These are phyloP conservation scores for Hybognathus amarus DNA, from an alignment of 2,797 vertebrate genomes.

Conservation along the genomic window DNA sequence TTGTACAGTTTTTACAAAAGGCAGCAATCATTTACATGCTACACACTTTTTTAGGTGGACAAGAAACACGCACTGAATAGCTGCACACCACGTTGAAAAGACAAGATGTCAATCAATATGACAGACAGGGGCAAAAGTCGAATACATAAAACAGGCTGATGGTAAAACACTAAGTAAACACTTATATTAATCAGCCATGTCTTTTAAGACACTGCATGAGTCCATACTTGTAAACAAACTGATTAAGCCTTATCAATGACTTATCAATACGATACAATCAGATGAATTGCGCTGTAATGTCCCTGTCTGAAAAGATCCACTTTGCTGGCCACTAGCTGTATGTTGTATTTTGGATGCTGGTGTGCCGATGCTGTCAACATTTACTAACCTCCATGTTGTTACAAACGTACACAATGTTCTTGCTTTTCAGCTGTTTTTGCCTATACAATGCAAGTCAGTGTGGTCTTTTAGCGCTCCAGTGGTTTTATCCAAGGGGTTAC, in stretches of 20 bases:
- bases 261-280: constrained; percentile 5
- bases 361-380: not conserved
- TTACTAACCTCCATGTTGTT: not conserved
- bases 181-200: constrained; percentile 10
- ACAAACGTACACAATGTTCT: not conserved
- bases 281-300: not conserved
- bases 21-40: constrained; percentile 13
- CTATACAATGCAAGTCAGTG: not conserved
- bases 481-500: not conserved
- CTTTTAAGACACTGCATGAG: not conserved
- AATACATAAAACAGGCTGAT: not conserved
- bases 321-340: not conserved
- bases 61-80: constrained; percentile 19
- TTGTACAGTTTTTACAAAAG: constrained; percentile 6
- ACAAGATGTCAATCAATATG: constrained; percentile 12
- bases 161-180: constrained; percentile 16
- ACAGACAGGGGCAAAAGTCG: not conserved
- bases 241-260: not conserved
- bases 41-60: constrained; percentile 1
- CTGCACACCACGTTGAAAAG: constrained; percentile 4
- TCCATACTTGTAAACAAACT: constrained; percentile 35
- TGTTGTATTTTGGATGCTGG: not conserved
- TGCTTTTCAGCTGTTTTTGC: not conserved
- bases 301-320: not conserved
- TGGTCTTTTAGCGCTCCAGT: not conserved